Conservation (phyloP, 2,113 vertebrate genomes). For the Labeo rohita region DNA sequence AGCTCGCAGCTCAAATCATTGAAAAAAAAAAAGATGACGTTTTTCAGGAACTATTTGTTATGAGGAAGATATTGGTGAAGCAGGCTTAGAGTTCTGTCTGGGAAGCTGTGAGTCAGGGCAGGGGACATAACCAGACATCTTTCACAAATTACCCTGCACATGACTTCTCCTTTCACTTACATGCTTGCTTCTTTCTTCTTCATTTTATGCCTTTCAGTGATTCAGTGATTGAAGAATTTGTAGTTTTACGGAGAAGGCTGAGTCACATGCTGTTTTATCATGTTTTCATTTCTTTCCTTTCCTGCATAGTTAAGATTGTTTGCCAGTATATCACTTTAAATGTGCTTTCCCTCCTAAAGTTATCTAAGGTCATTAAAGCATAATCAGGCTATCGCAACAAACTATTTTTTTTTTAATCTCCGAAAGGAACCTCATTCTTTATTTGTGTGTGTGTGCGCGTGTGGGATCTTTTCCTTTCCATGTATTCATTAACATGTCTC, state of each 20-base stretch:
- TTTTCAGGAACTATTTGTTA: not conserved
- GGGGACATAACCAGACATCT: not conserved
- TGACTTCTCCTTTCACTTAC: not conserved
- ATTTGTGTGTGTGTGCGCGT: not conserved
- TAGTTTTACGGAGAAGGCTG: not conserved
- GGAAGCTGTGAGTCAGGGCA: not conserved
- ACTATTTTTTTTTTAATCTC: not conserved
- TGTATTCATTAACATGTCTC: conserved; percentile 60
- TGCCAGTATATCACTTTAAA: not conserved
- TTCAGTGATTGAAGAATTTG: not conserved
- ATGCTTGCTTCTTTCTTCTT: not conserved
- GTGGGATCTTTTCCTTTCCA: not conserved
- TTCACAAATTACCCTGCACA: not conserved
- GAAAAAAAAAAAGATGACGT: not conserved
- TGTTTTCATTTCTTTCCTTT: not conserved
- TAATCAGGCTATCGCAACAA: not conserved
- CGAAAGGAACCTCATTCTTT: no score
- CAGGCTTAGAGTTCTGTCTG: not conserved
- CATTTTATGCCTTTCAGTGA: not conserved
- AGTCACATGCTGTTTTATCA: not conserved
- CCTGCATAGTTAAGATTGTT: not conserved
- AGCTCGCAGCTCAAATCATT: not conserved
- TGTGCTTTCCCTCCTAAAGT: not conserved
- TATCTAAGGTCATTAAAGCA: not conserved
- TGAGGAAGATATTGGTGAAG: not conserved